Evolutionary conservation across 1,140 invertebrate genomes (phyloP).

Genomic region (Papilio polytes): DNA sequence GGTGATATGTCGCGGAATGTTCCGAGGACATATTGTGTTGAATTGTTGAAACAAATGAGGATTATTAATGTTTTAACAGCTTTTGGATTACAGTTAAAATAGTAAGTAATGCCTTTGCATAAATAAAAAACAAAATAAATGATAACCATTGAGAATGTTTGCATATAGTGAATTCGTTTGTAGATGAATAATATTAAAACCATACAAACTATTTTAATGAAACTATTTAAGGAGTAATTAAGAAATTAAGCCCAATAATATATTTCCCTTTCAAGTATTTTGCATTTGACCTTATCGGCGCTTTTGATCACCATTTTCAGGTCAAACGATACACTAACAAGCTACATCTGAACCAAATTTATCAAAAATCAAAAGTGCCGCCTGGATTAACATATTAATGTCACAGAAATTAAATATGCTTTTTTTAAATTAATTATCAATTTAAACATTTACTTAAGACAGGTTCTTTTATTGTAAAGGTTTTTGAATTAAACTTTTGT

Average conservation of each 20-base stretch:
- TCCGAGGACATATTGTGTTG: slow-evolving; percentile 73
- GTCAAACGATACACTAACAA: slow-evolving; percentile 5
- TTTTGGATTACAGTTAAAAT: slow-evolving; percentile 47
- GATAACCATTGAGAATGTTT: no score
- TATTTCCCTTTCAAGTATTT: slow-evolving; percentile 6
- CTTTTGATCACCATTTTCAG: background rate
- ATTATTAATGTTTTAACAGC: slow-evolving; percentile 60
- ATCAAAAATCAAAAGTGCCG: slow-evolving; percentile 10
- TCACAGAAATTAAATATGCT: background rate
- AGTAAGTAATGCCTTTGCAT: background rate
- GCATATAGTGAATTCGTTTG: no score
- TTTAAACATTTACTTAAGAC: background rate
- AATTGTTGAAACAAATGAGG: slow-evolving; percentile 74
- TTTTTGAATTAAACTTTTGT: background rate
- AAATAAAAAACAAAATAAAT: no score
- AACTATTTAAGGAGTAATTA: background rate
- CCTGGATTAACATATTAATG: background rate
- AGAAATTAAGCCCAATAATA: background rate
- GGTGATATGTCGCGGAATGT: slow-evolving; percentile 52
- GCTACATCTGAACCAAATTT: background rate
- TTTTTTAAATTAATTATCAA: background rate
- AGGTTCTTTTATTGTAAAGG: background rate
- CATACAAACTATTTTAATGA: background rate
- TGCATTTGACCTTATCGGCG: slow-evolving; percentile 5
- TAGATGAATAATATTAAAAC: no score